Evolutionary conservation across 2,113 vertebrate genomes (phyloP).

Genomic region (Amazona guildingii): DNA sequence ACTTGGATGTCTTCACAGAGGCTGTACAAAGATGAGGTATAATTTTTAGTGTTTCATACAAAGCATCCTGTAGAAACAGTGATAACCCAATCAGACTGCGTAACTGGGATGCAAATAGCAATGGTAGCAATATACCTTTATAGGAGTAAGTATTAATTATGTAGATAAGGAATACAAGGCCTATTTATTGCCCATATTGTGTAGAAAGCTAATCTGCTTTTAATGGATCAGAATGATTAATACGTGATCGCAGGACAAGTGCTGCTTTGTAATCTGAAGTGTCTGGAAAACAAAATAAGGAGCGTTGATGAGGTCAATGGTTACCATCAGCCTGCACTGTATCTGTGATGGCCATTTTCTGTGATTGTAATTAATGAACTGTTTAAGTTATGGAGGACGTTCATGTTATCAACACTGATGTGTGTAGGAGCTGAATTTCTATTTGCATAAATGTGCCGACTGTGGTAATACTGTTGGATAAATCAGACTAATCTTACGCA

Average conservation of each 20-base stretch:
- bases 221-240: neutral
- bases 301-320: neutral
- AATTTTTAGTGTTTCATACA: neutral
- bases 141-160: neutral
- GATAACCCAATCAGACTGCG: neutral
- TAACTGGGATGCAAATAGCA: neutral
- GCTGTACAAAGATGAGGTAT: neutral
- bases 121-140: neutral
- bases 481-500: neutral
- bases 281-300: neutral
- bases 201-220: neutral
- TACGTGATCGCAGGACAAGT: neutral
- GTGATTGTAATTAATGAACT: conserved; percentile 6
- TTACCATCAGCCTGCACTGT: neutral
- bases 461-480: neutral
- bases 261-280: neutral
- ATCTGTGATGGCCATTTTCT: neutral
- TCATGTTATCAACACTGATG: neutral
- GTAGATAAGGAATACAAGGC: neutral
- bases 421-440: neutral
- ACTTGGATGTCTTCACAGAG: neutral
- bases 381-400: neutral
- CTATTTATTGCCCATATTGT: neutral
- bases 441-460: conserved; percentile 13
- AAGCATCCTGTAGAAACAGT: neutral